These are phyloP conservation scores for Mnemiopsis leidyi DNA, from an alignment of 37 sponge, comb jelly and placozoan species.

Conservation along the genomic window DNA sequence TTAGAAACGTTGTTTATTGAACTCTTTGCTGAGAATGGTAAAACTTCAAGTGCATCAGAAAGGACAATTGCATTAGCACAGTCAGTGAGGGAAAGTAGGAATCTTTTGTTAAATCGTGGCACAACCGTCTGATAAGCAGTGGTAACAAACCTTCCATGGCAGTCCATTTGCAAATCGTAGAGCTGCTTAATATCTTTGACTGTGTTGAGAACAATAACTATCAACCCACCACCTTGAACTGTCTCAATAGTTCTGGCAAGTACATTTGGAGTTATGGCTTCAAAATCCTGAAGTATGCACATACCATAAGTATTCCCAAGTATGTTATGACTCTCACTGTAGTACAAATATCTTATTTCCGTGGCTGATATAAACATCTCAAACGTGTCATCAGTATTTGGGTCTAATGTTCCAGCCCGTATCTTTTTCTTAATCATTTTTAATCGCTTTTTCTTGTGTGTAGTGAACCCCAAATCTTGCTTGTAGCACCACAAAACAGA, in stretches of 20 bases:
- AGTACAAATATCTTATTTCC: conserved; percentile 90
- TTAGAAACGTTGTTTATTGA: background rate
- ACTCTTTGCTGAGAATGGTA: conserved; percentile 72
- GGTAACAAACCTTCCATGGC: conserved; percentile 85
- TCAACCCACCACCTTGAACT: conserved; percentile 93
- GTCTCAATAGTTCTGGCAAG: conserved; percentile 96
- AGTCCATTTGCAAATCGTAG: conserved; percentile 75
- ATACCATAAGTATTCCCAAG: conserved; percentile 96
- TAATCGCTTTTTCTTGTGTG: conserved; percentile 96
- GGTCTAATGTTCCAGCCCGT: conserved; percentile 76
- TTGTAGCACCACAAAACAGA: conserved; percentile 97
- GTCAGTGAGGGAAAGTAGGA: conserved; percentile 83
- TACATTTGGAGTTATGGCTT: conserved; percentile 96
- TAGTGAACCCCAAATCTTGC: conserved; percentile 96
- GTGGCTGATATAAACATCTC: conserved; percentile 94
- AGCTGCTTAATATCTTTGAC: conserved; percentile 87
- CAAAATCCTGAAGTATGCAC: conserved; percentile 97
- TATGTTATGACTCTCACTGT: conserved; percentile 91
- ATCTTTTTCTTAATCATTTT: conserved; percentile 91
- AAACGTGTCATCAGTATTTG: conserved; percentile 89
- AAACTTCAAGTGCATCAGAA: conserved; percentile 84
- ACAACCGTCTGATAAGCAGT: conserved; percentile 85
- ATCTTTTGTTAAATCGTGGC: conserved; percentile 85
- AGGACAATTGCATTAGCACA: conserved; percentile 81
- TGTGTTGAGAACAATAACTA: conserved; percentile 77